Evolutionary conservation across 1,140 invertebrate species (phyloP).

Genomic region (Drosophila suzukii): DNA sequence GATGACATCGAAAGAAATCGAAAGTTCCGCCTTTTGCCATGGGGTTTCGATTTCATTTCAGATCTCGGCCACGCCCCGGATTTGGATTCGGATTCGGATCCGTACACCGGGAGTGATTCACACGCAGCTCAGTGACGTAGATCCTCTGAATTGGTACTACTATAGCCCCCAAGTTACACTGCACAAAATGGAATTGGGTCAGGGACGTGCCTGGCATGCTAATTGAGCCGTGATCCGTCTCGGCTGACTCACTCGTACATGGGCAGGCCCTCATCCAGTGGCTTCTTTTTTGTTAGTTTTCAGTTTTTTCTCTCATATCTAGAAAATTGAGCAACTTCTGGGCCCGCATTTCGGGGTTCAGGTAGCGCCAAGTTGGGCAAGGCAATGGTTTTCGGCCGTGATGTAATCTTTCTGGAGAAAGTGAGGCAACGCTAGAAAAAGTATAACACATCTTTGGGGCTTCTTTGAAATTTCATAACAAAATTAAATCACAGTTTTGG

Average conservation of each 20-base stretch:
- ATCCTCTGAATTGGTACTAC: constrained; percentile 25
- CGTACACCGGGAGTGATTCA: constrained; percentile 58
- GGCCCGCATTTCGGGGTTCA: constrained; percentile 9
- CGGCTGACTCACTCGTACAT: constrained; percentile 56
- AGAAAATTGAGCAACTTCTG: constrained; percentile 43
- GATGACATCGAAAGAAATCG: constrained; percentile 80
- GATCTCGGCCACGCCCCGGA: constrained; percentile 5
- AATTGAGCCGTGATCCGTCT: constrained; percentile 56
- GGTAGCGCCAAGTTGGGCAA: constrained; percentile 33
- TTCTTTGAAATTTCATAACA: constrained; percentile 3
- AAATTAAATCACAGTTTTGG: constrained; percentile 1
- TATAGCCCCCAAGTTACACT: constrained; percentile 21
- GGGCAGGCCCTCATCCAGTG: constrained; percentile 21
- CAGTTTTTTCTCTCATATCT: constrained; percentile 25
- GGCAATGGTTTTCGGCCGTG: constrained; percentile 47
- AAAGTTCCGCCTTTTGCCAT: constrained; percentile 63
- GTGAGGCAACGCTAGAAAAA: constrained; percentile 17
- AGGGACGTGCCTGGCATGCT: constrained; percentile 79
- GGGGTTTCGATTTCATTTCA: constrained; percentile 74
- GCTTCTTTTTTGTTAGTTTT: constrained; percentile 6
- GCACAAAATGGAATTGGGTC: constrained; percentile 67
- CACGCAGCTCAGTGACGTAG: constrained; percentile 42
- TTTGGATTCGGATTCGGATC: constrained; percentile 59
- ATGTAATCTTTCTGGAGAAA: constrained; percentile 36
- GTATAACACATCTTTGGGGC: not conserved